These are phyloP conservation scores for Syngnathus acus DNA, from an alignment of 2,797 vertebrate species.

Conservation along the genomic window DNA sequence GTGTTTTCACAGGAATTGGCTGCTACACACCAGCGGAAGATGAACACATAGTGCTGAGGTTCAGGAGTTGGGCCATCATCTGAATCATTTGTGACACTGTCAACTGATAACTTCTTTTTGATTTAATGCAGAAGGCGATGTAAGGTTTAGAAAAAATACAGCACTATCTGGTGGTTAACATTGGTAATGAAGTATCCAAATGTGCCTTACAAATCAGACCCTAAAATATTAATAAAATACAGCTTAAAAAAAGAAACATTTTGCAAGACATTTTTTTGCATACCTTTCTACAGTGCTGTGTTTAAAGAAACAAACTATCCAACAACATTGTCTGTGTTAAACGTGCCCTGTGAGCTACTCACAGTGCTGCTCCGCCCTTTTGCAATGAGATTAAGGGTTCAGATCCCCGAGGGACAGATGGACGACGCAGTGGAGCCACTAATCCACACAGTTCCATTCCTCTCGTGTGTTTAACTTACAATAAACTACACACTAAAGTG, in stretches of 20 bases:
- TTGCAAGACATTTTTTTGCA: neutral
- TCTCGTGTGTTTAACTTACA: neutral
- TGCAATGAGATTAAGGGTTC: slow-evolving; percentile 61
- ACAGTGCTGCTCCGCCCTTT: slow-evolving; percentile 18
- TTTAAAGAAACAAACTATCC: neutral
- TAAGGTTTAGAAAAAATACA: neutral
- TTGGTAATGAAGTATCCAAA: neutral
- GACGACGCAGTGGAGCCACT: slow-evolving; percentile 25
- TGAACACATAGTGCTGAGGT: slow-evolving; percentile 59
- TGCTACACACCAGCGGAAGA: slow-evolving; percentile 49
- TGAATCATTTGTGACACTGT: neutral
- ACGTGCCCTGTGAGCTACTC: slow-evolving; percentile 11
- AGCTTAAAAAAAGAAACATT: neutral
- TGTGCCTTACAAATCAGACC: too few relatives aligned
- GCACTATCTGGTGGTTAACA: neutral
- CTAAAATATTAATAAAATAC: too few relatives aligned
- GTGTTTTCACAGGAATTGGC: slow-evolving; percentile 45
- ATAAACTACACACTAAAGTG: neutral
- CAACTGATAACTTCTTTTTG: neutral
- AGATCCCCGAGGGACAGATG: slow-evolving; percentile 42
- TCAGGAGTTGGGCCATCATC: slow-evolving; percentile 34
- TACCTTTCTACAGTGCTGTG: neutral
- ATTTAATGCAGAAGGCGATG: too few relatives aligned
- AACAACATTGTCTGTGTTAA: slow-evolving; percentile 4
- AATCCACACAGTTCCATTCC: slow-evolving; percentile 28